Evolutionary conservation across 1,140 invertebrate genomes (phyloP), one percentile per base, ranked within the genome.

Genomic region (Papilio helenus): DNA sequence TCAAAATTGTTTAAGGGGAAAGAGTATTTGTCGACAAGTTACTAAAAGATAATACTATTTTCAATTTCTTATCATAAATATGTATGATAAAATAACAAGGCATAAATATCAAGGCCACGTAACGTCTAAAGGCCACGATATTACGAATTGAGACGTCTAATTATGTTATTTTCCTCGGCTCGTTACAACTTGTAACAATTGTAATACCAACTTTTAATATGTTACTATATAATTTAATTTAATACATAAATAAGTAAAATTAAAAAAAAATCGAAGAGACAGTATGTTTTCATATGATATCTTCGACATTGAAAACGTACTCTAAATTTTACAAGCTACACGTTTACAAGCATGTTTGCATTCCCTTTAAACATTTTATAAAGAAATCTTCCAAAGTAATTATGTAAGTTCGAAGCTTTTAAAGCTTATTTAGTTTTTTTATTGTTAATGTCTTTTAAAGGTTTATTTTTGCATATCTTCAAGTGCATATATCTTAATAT

Each of bases 131-230:
- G 23, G 61, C 61, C 26, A 68, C 20, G 61, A 14, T 68, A 61
- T 39, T 34, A 61, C 29, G 10, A 65, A 29, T 16, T 16, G 61
- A 68, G 61, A 68, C 61, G 61, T n/a, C 26, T 68, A 68, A 68
- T 29, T 34, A 68, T 16, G 61, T 68, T 34, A 68, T 68, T 68
- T 68, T 68, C 61, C 4, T 7, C 61, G 16, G 12, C 34, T 29
- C 61, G 61, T 68, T 68, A 68, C 61, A 34, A 68, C 12, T 68
- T 68, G 12, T 68, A 68, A 68, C 23, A 68, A 29, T 68, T 29
- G 23, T 16, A 34, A 34, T 14, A 26, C 3, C 34, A 34, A 68
- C 61, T 68, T 68, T 34, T 29, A 34, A 68, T 68, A 34, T 16
- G 10, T 29, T 26, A 65, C 12, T 26, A 29, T 39, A 39, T 3